These are phyloP conservation scores for Girardia tigrina DNA, from an alignment of 2,888 invertebrate genomes.

Conservation along the genomic window DNA sequence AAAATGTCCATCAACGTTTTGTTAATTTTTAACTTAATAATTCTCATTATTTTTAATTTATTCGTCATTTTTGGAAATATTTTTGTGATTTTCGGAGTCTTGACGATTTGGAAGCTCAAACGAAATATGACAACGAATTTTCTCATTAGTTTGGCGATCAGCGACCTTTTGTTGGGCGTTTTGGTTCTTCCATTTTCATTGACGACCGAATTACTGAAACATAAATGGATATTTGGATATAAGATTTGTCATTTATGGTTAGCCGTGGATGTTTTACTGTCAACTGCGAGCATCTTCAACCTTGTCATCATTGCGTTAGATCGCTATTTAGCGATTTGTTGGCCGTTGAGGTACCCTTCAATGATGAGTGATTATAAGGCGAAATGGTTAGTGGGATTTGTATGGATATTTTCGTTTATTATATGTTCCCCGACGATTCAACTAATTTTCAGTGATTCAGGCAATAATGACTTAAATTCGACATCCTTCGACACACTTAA, in stretches of 20 bases:
- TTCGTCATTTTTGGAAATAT: slow-evolving; percentile 1
- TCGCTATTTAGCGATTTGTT: slow-evolving; percentile 79
- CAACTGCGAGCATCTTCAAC: slow-evolving; percentile 64
- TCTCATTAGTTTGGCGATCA: slow-evolving; percentile 85
- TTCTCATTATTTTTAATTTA: background rate
- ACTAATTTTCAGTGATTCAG: background rate
- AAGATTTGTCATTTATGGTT: slow-evolving; percentile 91
- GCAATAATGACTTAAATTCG: background rate
- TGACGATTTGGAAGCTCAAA: slow-evolving; percentile 28
- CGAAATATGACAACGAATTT: slow-evolving; percentile 81
- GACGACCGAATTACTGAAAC: slow-evolving; percentile 63
- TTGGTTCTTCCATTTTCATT: slow-evolving; percentile 88
- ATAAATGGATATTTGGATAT: slow-evolving; percentile 78
- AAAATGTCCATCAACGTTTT: background rate
- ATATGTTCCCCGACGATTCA: slow-evolving; percentile 21
- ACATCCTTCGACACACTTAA: background rate
- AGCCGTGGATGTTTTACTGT: slow-evolving; percentile 67
- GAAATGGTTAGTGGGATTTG: slow-evolving; percentile 20
- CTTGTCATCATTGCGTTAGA: slow-evolving; percentile 82
- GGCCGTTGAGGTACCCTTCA: slow-evolving; percentile 83
- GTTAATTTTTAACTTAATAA: background rate
- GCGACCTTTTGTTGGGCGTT: slow-evolving; percentile 83
- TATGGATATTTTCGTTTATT: slow-evolving; percentile 31
- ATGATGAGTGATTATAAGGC: slow-evolving; percentile 56
- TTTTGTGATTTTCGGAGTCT: background rate